Conservation (phyloP, 2,113 vertebrate species). For the Clarias magur region DNA sequence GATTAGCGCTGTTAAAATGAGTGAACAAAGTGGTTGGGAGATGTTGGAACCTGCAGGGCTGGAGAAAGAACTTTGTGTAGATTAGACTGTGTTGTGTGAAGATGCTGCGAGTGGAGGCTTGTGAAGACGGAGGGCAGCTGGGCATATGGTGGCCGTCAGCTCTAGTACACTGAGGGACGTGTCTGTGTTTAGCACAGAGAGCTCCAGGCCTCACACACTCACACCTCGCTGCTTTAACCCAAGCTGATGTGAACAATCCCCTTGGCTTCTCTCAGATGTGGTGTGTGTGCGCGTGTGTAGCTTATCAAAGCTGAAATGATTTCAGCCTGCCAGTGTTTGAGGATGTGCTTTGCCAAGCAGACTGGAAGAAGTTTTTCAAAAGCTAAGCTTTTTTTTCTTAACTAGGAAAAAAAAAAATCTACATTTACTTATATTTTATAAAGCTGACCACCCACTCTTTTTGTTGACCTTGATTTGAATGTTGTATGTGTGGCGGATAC, state of each 20-base stretch:
- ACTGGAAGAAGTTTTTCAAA: conserved; percentile 44
- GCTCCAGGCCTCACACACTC: conserved; percentile 41
- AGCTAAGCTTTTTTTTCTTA: conserved; percentile 25
- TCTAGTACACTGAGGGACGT: background rate
- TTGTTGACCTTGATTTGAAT: conserved; percentile 50
- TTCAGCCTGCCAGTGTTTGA: conserved; percentile 48
- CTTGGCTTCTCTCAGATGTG: conserved; percentile 31
- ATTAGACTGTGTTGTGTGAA: conserved; percentile 24
- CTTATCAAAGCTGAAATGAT: conserved; percentile 54
- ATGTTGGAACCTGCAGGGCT: conserved; percentile 30
- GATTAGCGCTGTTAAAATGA: conserved; percentile 46
- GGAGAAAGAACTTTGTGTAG: conserved; percentile 25
- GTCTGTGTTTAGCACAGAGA: conserved; percentile 22
- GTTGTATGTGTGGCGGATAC: conserved; percentile 29
- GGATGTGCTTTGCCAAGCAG: conserved; percentile 53
- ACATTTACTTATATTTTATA: conserved; percentile 46
- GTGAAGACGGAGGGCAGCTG: background rate
- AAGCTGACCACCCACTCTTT: conserved; percentile 47
- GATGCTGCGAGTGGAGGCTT: conserved; percentile 19
- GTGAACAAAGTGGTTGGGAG: conserved; percentile 10
- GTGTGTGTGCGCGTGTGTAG: conserved; percentile 7
- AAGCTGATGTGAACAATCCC: conserved; percentile 54
- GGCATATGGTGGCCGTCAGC: conserved; percentile 42
- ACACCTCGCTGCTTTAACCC: conserved; percentile 45
- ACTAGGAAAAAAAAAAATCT: conserved; percentile 10